Evolutionary conservation across 2,797 vertebrate genomes (phyloP), one percentile per base, ranked within the genome.

Genomic region (Cottoperca gobio): DNA sequence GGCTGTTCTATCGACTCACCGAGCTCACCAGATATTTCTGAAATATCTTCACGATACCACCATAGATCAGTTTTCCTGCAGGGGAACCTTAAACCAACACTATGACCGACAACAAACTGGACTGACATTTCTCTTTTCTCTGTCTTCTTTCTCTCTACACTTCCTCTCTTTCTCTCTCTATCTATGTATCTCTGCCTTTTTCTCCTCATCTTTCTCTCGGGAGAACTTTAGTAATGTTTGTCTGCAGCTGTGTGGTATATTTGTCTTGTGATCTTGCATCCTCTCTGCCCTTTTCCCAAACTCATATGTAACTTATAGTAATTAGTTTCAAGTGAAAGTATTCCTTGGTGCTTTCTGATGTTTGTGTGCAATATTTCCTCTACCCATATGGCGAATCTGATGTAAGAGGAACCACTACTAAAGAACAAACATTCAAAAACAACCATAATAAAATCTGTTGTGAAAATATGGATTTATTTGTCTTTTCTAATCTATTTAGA

Each of bases 311-410:
- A 96, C 93, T 85, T 84, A 93, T 97, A 97, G 96, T 95, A 94
- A 95, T 95, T 99, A 97, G 97, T 97, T 96, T 96, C 90, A 94
- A 96, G 96, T 97, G 94, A 94, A 97, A 96, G 96, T 98, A 97
- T 96, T 96, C 96, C 93, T 96, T 95, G 97, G 95, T 96, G 97
- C 97, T 99, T 99, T 98, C 97, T 96, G 95, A 98, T 97, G 96
- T 98, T 96, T 97, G 97, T 99, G 97, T 97, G 97, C 96, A 97
- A 98, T 97, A 93, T 95, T 94, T 96, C 96, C 95, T 96, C 94
- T 92, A 94, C 92, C 93, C 95, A 63, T 91, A 96, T 91, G 95
- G 94, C 84, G 91, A 96, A 96, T 96, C 96, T 96, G 95, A 97
- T 96, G 95, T 97, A 97, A 96, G 96, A 88, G 95, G 95, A 96